A percentile compares a stretch with the other conserved stretches of the same genome.
Evolutionary conservation across 2,888 invertebrate genomes (phyloP).

Genomic region (Gasteruption jaculator): DNA sequence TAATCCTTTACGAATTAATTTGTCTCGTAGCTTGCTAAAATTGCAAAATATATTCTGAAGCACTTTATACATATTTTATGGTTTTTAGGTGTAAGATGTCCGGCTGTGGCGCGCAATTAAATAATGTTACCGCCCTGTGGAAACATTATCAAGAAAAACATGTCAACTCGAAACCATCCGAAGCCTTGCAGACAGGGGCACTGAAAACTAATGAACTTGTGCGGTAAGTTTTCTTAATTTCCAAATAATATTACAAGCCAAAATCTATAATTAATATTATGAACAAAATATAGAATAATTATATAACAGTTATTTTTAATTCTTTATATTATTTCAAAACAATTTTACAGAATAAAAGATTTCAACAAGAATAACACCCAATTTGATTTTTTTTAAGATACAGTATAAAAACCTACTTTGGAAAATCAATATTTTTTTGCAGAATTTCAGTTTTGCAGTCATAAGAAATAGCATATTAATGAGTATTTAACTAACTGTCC

Average conservation of each 20-base stretch:
- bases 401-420: too few relatives aligned
- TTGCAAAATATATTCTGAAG: too few relatives aligned
- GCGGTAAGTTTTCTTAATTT: constrained; percentile 36
- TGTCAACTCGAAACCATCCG: constrained; percentile 44
- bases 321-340: constrained; percentile 3
- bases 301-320: background rate
- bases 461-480: too few relatives aligned
- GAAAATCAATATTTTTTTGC: too few relatives aligned
- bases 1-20: too few relatives aligned
- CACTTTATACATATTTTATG: too few relatives aligned
- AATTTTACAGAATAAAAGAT: background rate
- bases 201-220: constrained; percentile 42
- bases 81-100: constrained; percentile 44
- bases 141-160: constrained; percentile 50
- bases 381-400: too few relatives aligned
- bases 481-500: too few relatives aligned
- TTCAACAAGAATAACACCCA: too few relatives aligned
- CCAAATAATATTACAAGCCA: background rate
- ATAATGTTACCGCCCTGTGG: constrained; percentile 44
- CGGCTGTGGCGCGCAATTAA: constrained; percentile 46
- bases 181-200: constrained; percentile 31
- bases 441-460: too few relatives aligned
- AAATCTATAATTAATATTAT: constrained; percentile 6
- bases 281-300: background rate
- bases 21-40: too few relatives aligned